These are phyloP conservation scores for Chloropsis cyanopogon DNA, from an alignment of 2,113 vertebrate genomes.

Conservation along the genomic window DNA sequence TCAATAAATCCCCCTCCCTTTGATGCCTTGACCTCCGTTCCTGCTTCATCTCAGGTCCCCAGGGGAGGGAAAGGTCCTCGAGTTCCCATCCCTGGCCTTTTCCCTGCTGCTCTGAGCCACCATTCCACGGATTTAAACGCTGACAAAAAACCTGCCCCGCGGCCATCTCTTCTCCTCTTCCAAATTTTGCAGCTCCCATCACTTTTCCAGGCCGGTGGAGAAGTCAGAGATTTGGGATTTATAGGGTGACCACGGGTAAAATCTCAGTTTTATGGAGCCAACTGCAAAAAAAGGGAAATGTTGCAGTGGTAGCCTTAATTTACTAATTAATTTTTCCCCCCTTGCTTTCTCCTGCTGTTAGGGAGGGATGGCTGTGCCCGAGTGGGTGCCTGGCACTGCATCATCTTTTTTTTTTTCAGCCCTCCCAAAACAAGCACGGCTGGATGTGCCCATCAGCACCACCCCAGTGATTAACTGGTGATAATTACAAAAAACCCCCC, in stretches of 20 bases:
- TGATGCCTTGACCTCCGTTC: neutral
- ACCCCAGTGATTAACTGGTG: neutral
- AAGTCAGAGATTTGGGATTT: neutral
- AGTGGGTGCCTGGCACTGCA: neutral
- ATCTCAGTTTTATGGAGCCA: fast-evolving
- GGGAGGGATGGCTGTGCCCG: neutral
- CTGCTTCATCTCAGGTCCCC: neutral
- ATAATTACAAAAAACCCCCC: neutral
- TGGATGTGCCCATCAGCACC: neutral
- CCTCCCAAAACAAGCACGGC: neutral
- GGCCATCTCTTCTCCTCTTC: neutral
- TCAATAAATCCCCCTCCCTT: neutral
- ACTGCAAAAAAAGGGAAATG: neutral
- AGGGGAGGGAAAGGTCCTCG: neutral
- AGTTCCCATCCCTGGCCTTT: neutral
- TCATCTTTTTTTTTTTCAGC: neutral
- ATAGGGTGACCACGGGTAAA: fast-evolving
- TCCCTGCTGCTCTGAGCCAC: neutral
- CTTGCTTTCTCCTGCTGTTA: neutral
- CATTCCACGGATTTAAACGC: fast-evolving
- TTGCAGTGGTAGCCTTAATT: neutral
- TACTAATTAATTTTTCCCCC: neutral
- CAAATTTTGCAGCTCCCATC: neutral
- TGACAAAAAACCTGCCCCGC: neutral
- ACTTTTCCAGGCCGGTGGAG: fast-evolving